Evolutionary conservation across 2,797 vertebrate genomes (phyloP).

Genomic region (Amblyraja radiata): DNA sequence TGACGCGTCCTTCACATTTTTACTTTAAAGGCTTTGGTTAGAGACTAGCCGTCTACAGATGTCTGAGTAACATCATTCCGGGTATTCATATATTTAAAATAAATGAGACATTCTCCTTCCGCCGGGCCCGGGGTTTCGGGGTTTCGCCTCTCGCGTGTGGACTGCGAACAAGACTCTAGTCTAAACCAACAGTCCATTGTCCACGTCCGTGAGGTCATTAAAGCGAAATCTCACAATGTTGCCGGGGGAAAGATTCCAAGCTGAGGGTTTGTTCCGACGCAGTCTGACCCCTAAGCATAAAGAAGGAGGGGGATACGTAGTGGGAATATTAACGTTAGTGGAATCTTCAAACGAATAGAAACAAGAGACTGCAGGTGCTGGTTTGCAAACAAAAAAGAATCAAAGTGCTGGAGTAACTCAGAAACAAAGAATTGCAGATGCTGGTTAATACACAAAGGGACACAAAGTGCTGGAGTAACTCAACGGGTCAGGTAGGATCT

Average conservation of each 20-base stretch:
- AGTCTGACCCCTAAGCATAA: neutral
- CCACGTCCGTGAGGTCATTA: conserved; percentile 4
- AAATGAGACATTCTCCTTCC: neutral
- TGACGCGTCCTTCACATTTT: neutral
- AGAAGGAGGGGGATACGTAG: neutral
- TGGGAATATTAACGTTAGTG: neutral
- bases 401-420: too few relatives aligned
- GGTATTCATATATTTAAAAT: neutral
- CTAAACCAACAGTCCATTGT: neutral
- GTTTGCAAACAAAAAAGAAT: too few relatives aligned
- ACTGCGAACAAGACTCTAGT: neutral
- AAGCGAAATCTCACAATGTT: conserved; percentile 9
- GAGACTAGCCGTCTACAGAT: neutral
- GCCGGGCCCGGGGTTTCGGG: neutral
- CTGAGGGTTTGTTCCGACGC: too few relatives aligned
- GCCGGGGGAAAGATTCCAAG: neutral
- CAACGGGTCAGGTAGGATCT: too few relatives aligned
- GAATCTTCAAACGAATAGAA: too few relatives aligned
- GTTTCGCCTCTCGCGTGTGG: neutral
- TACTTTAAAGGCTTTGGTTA: neutral
- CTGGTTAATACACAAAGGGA: too few relatives aligned
- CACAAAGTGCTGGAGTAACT: too few relatives aligned
- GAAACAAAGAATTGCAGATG: too few relatives aligned
- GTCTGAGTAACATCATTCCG: neutral
- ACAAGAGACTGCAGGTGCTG: too few relatives aligned